phyloP scores from a whole-genome alignment of 2,113 vertebrate species.

The Larimichthys polyactis region DNA sequence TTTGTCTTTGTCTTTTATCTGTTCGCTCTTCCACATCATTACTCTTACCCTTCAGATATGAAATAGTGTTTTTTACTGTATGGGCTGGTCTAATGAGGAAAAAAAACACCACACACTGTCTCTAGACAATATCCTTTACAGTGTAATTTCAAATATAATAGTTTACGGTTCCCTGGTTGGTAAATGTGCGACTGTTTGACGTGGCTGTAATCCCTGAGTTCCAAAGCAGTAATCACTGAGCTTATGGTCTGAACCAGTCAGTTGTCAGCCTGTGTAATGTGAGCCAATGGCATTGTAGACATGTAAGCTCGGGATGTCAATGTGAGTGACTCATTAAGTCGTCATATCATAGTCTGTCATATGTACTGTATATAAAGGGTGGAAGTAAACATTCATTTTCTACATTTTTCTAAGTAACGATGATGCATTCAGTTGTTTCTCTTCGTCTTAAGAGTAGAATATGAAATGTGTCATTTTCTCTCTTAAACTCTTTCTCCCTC shows the following conservation, averaged over 20 bases:
- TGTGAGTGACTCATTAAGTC: conserved; percentile 50
- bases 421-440: background rate
- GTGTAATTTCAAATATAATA: conserved; percentile 30
- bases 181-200: conserved; percentile 24
- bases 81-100: background rate
- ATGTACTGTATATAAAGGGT: background rate
- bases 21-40: too few relatives aligned
- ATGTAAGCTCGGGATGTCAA: conserved; percentile 40
- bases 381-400: background rate
- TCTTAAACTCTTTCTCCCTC: background rate
- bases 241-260: too few relatives aligned
- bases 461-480: background rate
- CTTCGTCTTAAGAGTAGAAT: too few relatives aligned
- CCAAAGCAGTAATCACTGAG: conserved; percentile 54
- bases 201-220: conserved; percentile 38
- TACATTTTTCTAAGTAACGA: background rate
- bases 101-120: background rate
- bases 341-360: conserved; percentile 47
- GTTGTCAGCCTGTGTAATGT: conserved; percentile 40
- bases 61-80: background rate
- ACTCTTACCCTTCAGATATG: background rate
- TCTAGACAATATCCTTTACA: background rate
- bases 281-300: conserved; percentile 44
- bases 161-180: conserved; percentile 17
- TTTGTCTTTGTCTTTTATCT: background rate